phyloP scores from a whole-genome alignment of 2,113 vertebrate genomes.

The Festucalex cinctus region DNA sequence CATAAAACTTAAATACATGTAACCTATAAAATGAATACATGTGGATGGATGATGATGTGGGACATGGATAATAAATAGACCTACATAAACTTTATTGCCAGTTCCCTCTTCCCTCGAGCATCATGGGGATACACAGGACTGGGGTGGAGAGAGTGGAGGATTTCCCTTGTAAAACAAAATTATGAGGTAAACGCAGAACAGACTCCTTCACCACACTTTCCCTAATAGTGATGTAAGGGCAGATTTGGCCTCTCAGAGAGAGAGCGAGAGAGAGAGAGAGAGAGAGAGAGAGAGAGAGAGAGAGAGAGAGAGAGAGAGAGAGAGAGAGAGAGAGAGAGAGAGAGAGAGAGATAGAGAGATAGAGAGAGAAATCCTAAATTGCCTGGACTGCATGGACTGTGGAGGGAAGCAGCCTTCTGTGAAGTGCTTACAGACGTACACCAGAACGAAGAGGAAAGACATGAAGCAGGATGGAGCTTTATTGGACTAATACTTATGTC shows the following conservation, averaged over 20 bases:
- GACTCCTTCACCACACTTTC: conserved; percentile 39
- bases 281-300: conserved; percentile 31
- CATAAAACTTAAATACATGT: neutral
- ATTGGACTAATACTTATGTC: conserved; percentile 31
- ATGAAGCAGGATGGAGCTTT: conserved; percentile 42
- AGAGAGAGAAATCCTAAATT: neutral
- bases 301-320: conserved; percentile 22
- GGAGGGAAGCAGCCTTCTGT: conserved; percentile 22
- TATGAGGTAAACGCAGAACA: conserved; percentile 37
- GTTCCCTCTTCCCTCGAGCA: conserved; percentile 20
- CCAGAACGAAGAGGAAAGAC: conserved; percentile 51
- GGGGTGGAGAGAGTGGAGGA: conserved; percentile 39
- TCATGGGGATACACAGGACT: conserved; percentile 18
- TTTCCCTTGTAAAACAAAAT: conserved; percentile 61
- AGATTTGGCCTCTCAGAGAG: conserved; percentile 52
- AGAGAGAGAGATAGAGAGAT: conserved; percentile 23
- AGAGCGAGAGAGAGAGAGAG: conserved; percentile 31
- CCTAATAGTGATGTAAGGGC: conserved; percentile 67
- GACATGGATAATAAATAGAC: conserved; percentile 10
- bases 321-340: conserved; percentile 23
- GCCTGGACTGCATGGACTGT: neutral
- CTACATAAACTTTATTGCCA: conserved; percentile 30
- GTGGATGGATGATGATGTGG: neutral
- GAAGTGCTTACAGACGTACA: conserved; percentile 43
- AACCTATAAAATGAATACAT: neutral